These are phyloP conservation scores for Hylyphantes graminicola DNA, from an alignment of 1,140 invertebrate species.

Conservation along the genomic window DNA sequence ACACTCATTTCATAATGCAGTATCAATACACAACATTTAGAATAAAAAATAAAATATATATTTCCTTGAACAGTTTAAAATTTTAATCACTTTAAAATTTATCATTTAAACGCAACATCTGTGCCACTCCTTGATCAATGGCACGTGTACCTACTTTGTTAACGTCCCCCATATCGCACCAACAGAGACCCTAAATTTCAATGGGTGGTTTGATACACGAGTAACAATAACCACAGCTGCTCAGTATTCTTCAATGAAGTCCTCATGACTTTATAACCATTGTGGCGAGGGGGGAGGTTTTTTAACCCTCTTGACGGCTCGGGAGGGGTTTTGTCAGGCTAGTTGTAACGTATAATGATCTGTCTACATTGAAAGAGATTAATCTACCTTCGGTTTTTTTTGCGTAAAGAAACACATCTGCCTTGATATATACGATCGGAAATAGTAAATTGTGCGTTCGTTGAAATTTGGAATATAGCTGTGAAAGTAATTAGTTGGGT, in stretches of 20 bases:
- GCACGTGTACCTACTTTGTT: constrained; percentile 31
- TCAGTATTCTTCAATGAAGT: constrained; percentile 31
- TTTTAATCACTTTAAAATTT: too few relatives aligned
- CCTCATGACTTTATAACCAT: constrained; percentile 32
- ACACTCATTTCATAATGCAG: too few relatives aligned
- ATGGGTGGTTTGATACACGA: constrained; percentile 6
- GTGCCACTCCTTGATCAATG: neutral
- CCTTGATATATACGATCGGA: neutral
- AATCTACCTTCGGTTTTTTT: neutral
- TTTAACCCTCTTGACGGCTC: constrained; percentile 7
- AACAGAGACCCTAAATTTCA: neutral
- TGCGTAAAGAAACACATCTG: constrained; percentile 28
- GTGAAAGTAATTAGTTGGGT: too few relatives aligned
- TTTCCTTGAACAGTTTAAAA: too few relatives aligned
- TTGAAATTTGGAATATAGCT: too few relatives aligned
- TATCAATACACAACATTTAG: too few relatives aligned
- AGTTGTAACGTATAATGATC: constrained; percentile 52
- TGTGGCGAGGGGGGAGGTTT: neutral
- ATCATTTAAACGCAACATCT: too few relatives aligned
- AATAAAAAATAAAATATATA: too few relatives aligned
- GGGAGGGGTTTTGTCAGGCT: constrained; percentile 22
- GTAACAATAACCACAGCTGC: constrained; percentile 8
- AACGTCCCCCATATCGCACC: constrained; percentile 9
- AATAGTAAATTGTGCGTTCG: too few relatives aligned
- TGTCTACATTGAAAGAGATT: neutral